Percentiles rank a stretch among this genome's conserved stretches.
phyloP scores from a whole-genome alignment of 1,140 invertebrate species.

The Formica exsecta region DNA sequence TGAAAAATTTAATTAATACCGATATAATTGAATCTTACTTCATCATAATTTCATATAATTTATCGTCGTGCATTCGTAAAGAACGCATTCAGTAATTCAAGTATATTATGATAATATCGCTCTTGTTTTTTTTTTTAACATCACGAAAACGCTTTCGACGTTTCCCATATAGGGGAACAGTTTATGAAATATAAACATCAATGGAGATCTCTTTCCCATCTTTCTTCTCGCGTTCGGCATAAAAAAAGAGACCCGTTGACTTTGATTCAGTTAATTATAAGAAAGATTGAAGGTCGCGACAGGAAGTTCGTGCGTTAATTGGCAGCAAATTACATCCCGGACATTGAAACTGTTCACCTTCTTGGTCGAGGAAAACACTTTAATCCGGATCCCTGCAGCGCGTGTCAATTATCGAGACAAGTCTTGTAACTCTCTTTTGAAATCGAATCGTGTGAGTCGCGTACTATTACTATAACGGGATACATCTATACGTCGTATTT shows the following conservation, averaged over 20 bases:
- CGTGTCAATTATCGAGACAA: slow-evolving; percentile 43
- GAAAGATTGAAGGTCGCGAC: slow-evolving; percentile 55
- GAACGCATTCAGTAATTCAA: neutral
- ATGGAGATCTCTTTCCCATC: slow-evolving; percentile 31
- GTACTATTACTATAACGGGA: neutral
- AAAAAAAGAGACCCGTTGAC: slow-evolving; percentile 59
- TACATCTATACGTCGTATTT: neutral
- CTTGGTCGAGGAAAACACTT: neutral
- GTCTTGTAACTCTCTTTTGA: slow-evolving; percentile 11
- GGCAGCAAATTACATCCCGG: slow-evolving; percentile 14
- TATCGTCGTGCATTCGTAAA: neutral
- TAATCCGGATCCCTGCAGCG: neutral
- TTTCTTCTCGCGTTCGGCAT: slow-evolving; percentile 22
- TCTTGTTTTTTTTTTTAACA: neutral
- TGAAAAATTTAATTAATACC: neutral
- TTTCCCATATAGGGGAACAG: slow-evolving; percentile 1
- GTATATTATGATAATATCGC: neutral
- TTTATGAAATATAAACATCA: slow-evolving; percentile 10
- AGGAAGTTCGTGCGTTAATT: slow-evolving; percentile 43
- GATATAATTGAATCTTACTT: neutral
- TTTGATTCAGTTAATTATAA: slow-evolving; percentile 69
- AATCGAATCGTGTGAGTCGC: neutral
- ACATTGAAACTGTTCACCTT: slow-evolving; percentile 17
- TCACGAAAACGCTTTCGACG: neutral
- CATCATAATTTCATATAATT: neutral